Conservation (phyloP, 2,797 vertebrate species). For the Mus caroli region DNA sequence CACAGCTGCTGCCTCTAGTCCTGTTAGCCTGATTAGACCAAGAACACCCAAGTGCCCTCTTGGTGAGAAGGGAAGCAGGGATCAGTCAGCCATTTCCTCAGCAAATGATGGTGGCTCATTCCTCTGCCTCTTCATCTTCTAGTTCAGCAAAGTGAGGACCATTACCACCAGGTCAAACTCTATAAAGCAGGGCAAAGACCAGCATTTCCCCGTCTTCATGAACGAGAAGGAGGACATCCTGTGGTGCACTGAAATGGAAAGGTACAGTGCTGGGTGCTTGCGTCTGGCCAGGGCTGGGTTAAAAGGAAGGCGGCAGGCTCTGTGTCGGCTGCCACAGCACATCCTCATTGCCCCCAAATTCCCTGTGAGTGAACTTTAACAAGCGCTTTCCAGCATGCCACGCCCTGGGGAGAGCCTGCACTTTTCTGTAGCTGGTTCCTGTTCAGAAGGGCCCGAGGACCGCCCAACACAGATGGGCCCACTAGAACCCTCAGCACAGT, state of each 20-base stretch:
- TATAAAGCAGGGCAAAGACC: slow-evolving; percentile 99
- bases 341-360: not conserved
- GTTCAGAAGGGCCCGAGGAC: not conserved
- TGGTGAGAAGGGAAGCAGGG: not conserved
- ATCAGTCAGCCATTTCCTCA: too few species aligned
- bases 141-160: slow-evolving; percentile 99
- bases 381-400: not conserved
- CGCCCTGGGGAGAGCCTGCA: not conserved
- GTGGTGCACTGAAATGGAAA: slow-evolving; percentile 99
- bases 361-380: not conserved
- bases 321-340: not conserved
- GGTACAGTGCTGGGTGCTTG: slow-evolving; percentile 87
- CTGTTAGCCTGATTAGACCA: not conserved
- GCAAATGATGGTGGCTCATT: not conserved
- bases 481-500: not conserved
- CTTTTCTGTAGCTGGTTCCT: not conserved
- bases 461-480: not conserved
- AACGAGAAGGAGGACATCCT: slow-evolving; percentile 99
- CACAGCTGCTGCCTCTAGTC: not conserved
- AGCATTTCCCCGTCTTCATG: slow-evolving; percentile 99
- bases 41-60: not conserved
- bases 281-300: not conserved
- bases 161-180: slow-evolving; percentile 99
- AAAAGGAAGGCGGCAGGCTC: not conserved
- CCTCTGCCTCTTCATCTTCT: slow-evolving; percentile 69